These are phyloP conservation scores for Excalfactoria chinensis DNA, from an alignment of 2,113 vertebrate genomes.

Conservation along the genomic window DNA sequence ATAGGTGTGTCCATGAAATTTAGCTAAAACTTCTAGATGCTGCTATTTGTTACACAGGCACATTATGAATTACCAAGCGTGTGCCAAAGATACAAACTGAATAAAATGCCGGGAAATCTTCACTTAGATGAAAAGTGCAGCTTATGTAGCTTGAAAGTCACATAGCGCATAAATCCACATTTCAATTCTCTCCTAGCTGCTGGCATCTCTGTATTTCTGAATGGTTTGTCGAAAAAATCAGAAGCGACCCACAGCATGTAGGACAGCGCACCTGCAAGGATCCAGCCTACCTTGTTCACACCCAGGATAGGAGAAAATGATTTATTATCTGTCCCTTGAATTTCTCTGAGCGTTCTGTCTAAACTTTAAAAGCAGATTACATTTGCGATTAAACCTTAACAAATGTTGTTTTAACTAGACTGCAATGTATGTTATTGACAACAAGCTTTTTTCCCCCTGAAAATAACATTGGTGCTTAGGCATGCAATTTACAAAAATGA, in stretches of 20 bases:
- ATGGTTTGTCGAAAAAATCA: background rate
- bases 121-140: background rate
- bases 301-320: constrained; percentile 72
- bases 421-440: constrained; percentile 84
- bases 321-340: constrained; percentile 80
- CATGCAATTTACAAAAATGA: constrained; percentile 85
- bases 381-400: constrained; percentile 83
- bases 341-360: constrained; percentile 80
- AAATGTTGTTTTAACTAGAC: constrained; percentile 86
- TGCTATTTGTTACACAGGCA: background rate
- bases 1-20: background rate
- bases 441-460: constrained; percentile 73
- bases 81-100: background rate
- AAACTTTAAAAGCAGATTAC: constrained; percentile 81
- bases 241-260: background rate
- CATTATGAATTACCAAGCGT: background rate
- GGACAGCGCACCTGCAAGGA: constrained; percentile 48
- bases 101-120: background rate
- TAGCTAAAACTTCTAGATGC: background rate
- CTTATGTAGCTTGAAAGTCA: background rate
- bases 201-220: background rate
- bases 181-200: background rate
- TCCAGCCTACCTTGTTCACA: constrained; percentile 72
- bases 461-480: constrained; percentile 82
- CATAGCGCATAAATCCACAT: background rate